Conservation (phyloP, 2,113 vertebrate genomes). For the Spermophilus dauricus region DNA sequence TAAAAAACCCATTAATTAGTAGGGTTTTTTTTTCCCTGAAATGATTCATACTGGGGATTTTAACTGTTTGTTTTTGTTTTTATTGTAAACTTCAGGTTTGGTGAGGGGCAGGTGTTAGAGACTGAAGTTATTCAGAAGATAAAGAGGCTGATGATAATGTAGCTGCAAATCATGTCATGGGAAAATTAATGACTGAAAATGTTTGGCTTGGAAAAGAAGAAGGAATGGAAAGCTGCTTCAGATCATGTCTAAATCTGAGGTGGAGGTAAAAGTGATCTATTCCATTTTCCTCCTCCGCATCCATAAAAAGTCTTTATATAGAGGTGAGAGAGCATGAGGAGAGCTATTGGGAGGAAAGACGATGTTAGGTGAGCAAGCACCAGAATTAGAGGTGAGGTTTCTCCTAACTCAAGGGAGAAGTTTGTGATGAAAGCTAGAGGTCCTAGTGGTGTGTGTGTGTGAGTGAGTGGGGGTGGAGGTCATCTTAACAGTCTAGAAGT, state of each 20-base stretch:
- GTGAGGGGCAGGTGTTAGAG: not conserved
- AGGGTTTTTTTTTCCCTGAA: not conserved
- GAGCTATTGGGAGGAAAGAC: not conserved
- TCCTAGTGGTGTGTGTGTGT: not conserved
- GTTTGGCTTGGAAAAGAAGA: constrained; percentile 1
- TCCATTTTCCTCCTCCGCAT: not conserved
- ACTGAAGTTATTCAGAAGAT: not conserved
- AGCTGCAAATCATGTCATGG: not conserved
- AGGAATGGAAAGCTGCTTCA: not conserved
- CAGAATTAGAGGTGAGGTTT: constrained; percentile 5
- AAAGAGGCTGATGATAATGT: not conserved
- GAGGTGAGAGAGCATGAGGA: not conserved
- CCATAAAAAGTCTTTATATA: not conserved
- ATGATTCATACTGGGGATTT: not conserved
- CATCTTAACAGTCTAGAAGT: not conserved
- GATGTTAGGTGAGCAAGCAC: not conserved
- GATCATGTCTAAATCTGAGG: constrained; percentile 7
- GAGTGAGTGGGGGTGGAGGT: too few relatives aligned
- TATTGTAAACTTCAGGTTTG: not conserved
- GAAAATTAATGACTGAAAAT: not conserved
- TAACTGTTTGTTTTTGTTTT: not conserved
- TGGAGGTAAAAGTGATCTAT: not conserved
- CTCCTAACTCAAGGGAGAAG: not conserved
- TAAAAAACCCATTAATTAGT: too few relatives aligned
- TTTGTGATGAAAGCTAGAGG: not conserved